Conservation (phyloP, 2,113 vertebrate species). For the Tympanuchus pallidicinctus region DNA sequence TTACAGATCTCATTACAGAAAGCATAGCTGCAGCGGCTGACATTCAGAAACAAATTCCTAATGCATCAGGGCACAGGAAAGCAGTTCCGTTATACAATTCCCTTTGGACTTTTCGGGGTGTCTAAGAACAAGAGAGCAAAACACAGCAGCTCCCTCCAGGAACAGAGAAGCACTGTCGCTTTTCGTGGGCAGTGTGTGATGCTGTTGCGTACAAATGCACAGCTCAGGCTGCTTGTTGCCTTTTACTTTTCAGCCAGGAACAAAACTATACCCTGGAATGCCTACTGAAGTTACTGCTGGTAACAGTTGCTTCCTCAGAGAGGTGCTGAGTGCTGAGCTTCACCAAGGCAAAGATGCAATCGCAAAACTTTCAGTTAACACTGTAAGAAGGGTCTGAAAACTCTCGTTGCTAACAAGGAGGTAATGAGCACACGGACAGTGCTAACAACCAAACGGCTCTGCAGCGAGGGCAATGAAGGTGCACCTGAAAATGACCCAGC, state of each 20-base stretch:
- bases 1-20: not conserved
- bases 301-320: not conserved
- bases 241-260: not conserved
- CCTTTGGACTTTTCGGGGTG: not conserved
- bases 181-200: rapidly evolving
- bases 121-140: not conserved
- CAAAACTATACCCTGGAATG: rapidly evolving
- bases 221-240: not conserved
- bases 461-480: not conserved
- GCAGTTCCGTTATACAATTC: not conserved
- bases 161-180: not conserved
- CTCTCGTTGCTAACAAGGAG: not conserved
- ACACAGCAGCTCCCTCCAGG: not conserved
- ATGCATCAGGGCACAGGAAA: not conserved
- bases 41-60: not conserved
- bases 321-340: not conserved
- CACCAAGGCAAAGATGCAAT: not conserved
- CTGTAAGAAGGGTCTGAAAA: not conserved
- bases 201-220: rapidly evolving
- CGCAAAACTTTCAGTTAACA: rapidly evolving
- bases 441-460: not conserved
- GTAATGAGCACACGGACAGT: not conserved
- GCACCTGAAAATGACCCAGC: not conserved
- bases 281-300: not conserved
- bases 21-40: not conserved